These are phyloP conservation scores for Lepidurus packardi DNA, from an alignment of 1,140 invertebrate species.

Conservation along the genomic window DNA sequence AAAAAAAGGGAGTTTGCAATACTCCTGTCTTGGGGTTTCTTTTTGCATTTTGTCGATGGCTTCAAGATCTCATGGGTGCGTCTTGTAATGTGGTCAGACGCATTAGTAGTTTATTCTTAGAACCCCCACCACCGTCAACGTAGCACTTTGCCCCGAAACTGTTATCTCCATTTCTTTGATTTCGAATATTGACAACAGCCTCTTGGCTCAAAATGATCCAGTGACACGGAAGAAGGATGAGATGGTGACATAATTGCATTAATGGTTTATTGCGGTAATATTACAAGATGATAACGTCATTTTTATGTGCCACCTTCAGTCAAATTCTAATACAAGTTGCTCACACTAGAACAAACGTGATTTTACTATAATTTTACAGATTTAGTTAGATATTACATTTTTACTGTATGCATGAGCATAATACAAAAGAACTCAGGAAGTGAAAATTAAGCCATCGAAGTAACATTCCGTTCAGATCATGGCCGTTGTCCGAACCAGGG, in stretches of 20 bases:
- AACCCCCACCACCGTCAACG: background rate
- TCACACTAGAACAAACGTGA: background rate
- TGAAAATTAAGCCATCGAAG: no score
- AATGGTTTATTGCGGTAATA: conserved; percentile 11
- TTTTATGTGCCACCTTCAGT: conserved; percentile 21
- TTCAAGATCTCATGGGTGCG: conserved; percentile 17
- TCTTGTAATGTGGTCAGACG: background rate
- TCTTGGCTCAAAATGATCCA: conserved; percentile 19
- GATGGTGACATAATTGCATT: background rate
- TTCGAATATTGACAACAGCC: conserved; percentile 7
- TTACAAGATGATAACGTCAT: conserved; percentile 7
- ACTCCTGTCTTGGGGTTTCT: background rate
- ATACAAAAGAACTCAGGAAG: no score
- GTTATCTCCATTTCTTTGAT: conserved; percentile 8
- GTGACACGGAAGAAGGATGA: background rate
- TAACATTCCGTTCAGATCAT: no score
- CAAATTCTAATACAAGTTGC: conserved; percentile 22
- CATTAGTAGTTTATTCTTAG: conserved; percentile 20
- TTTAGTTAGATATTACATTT: no score
- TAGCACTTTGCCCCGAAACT: background rate
- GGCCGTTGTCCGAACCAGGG: no score
- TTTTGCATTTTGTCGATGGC: conserved; percentile 9
- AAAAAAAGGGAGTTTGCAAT: background rate
- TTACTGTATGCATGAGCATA: no score
- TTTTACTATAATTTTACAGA: no score